phyloP scores from a whole-genome alignment of 2,797 vertebrate genomes.

The Amphiprion clarkii region DNA sequence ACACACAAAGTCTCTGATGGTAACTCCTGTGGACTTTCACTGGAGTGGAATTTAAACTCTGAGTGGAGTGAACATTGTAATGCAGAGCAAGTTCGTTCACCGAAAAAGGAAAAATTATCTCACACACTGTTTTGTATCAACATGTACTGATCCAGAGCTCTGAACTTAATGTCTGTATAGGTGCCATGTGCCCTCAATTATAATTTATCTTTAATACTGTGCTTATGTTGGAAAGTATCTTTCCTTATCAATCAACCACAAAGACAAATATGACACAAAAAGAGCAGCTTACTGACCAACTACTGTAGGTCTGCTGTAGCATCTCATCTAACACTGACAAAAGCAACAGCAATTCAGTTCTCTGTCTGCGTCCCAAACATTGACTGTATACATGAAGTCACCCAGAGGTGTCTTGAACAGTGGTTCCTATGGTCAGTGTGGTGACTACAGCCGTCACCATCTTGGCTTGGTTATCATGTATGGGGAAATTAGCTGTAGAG shows the following conservation, averaged over 20 bases:
- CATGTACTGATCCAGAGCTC: background rate
- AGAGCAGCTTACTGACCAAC: background rate
- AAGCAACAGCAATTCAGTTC: background rate
- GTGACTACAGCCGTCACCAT: too few species aligned
- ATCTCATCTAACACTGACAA: too few species aligned
- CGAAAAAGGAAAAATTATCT: background rate
- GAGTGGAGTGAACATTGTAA: background rate
- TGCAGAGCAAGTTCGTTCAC: too few species aligned
- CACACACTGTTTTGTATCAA: background rate
- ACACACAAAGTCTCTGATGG: background rate
- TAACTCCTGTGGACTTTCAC: background rate
- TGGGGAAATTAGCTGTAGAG: too few species aligned
- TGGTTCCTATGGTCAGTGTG: too few species aligned
- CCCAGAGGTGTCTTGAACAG: too few species aligned
- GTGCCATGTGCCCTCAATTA: background rate
- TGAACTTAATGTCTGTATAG: background rate
- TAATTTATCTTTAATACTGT: background rate
- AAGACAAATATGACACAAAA: background rate
- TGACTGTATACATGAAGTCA: too few species aligned
- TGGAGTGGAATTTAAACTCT: background rate
- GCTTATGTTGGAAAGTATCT: background rate
- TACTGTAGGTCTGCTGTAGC: too few species aligned
- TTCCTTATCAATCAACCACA: background rate
- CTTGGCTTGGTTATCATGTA: too few species aligned
- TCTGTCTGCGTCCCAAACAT: slow-evolving; percentile 1